These are phyloP conservation scores for Capreolus pygargus DNA, from an alignment of 2,113 vertebrate species.

Conservation along the genomic window DNA sequence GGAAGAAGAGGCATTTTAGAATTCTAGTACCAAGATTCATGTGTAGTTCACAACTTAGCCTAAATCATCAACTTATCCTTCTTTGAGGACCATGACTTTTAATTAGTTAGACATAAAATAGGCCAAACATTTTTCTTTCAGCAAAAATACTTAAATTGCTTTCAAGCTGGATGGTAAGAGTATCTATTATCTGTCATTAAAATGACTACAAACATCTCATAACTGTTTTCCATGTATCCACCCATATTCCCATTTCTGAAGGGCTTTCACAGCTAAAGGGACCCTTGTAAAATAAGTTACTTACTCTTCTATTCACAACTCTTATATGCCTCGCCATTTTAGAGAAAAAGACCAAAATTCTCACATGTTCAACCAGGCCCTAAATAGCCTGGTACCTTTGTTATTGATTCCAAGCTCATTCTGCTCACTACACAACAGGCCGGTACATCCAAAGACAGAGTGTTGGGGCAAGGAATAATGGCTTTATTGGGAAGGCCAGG, in stretches of 20 bases:
- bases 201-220: neutral
- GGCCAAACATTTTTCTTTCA: neutral
- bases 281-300: neutral
- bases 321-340: neutral
- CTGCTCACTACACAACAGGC: neutral
- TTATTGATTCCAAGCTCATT: neutral
- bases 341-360: neutral
- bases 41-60: neutral
- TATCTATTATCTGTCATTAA: neutral
- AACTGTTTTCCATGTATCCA: neutral
- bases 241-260: neutral
- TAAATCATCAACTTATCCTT: neutral
- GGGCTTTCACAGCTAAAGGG: neutral
- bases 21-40: neutral
- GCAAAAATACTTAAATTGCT: slow-evolving; percentile 1
- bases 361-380: neutral
- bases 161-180: neutral
- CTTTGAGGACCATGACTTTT: neutral
- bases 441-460: neutral
- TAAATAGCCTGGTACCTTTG: neutral
- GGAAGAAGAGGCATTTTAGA: neutral
- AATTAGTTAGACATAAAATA: neutral
- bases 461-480: neutral
- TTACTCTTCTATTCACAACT: neutral
- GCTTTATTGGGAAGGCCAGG: neutral